phyloP scores from a whole-genome alignment of 2,888 invertebrate genomes.

The Tiphia femorata region DNA sequence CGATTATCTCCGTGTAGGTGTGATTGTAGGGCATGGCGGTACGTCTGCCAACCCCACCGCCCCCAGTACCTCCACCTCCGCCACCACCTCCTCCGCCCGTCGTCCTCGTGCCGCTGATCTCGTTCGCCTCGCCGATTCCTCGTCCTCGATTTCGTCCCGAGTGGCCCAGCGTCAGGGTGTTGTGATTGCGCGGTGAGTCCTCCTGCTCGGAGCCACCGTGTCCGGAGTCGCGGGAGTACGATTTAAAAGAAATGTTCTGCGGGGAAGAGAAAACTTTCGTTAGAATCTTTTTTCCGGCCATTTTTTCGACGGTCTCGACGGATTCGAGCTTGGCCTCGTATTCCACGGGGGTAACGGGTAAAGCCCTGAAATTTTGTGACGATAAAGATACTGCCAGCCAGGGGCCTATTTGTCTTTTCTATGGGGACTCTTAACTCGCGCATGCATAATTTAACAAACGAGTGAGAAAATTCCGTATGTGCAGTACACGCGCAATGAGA shows the following conservation, averaged over 20 bases:
- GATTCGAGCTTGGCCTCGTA: too few relatives aligned
- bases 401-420: too few relatives aligned
- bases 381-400: too few relatives aligned
- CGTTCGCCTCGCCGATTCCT: slow-evolving; percentile 31
- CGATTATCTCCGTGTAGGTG: slow-evolving; percentile 82
- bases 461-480: slow-evolving; percentile 32
- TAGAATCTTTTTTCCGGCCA: slow-evolving; percentile 1
- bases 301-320: background rate
- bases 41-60: slow-evolving; percentile 40
- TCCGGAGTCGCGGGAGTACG: slow-evolving; percentile 76
- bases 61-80: background rate
- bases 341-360: too few relatives aligned
- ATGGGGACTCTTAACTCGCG: slow-evolving; percentile 17
- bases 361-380: too few relatives aligned
- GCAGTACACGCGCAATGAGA: too few relatives aligned
- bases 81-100: slow-evolving; percentile 3
- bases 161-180: slow-evolving; percentile 68
- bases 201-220: slow-evolving; percentile 77
- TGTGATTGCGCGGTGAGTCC: slow-evolving; percentile 76
- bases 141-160: slow-evolving; percentile 51
- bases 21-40: slow-evolving; percentile 77
- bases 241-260: slow-evolving; percentile 91
- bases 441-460: slow-evolving; percentile 36
- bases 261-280: slow-evolving; percentile 25
- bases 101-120: slow-evolving; percentile 36